Percentiles rank a stretch among this genome's conserved stretches.
These are phyloP conservation scores for Hyles euphorbiae DNA, from an alignment of 1,140 invertebrate genomes.

Conservation along the genomic window DNA sequence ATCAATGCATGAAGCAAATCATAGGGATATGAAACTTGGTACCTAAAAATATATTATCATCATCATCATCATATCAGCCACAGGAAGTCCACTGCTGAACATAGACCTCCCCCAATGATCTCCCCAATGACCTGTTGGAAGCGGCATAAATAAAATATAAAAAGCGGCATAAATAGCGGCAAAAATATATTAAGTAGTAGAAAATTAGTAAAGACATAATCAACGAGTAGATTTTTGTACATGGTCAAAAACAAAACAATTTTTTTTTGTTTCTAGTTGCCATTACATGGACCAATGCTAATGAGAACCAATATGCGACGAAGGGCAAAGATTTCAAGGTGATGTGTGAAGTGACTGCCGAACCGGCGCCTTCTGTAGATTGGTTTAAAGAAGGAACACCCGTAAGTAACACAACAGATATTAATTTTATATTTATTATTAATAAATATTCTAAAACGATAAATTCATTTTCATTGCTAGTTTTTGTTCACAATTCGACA, in stretches of 20 bases:
- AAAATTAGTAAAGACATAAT: background rate
- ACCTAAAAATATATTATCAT: too few relatives aligned
- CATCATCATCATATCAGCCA: too few relatives aligned
- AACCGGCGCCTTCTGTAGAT: constrained; percentile 88
- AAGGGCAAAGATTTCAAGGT: constrained; percentile 85
- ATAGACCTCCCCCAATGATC: too few relatives aligned
- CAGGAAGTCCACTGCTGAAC: too few relatives aligned
- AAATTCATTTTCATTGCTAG: too few relatives aligned
- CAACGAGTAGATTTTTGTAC: background rate
- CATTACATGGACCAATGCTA: constrained; percentile 90
- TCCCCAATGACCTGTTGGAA: too few relatives aligned
- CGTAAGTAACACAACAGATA: constrained; percentile 49
- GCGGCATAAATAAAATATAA: too few relatives aligned
- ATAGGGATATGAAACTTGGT: too few relatives aligned
- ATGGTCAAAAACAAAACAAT: background rate
- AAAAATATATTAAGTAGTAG: background rate
- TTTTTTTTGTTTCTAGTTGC: constrained; percentile 76
- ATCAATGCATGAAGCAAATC: too few relatives aligned
- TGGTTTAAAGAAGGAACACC: constrained; percentile 88
- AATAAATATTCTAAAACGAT: background rate
- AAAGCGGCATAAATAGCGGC: too few relatives aligned
- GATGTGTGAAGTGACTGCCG: constrained; percentile 88
- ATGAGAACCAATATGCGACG: constrained; percentile 89
- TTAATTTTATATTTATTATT: background rate
- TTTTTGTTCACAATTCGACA: too few relatives aligned